Base-by-base conservation (phyloP, 2,888 invertebrate species). In the Aleiodes testaceus region DNA sequence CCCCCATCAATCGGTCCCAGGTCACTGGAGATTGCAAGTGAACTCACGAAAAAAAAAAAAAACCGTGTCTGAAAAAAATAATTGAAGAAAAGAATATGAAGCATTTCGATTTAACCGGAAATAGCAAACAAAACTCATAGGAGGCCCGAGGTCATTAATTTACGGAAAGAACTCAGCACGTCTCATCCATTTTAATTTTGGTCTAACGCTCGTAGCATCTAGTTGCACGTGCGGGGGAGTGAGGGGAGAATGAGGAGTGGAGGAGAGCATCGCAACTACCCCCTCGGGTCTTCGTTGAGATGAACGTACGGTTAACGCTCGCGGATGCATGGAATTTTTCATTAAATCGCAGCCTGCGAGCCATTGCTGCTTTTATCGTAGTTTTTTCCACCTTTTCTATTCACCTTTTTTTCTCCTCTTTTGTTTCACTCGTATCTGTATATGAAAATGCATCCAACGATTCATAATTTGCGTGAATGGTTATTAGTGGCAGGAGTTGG, bases 301-400 rank as follows among this genome's bases (percentile, higher is more conserved):
- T 72, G 67, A 72, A 72, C 72, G 72, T 67, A 72, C 72, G 72
- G 72, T 72, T 72, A 72, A 72, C 72, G 67, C 72, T 72, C 64
- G 72, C 47, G 72, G 72, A 72, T 72, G 72, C 72, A 72, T 72
- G 67, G 72, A 72, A 72, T 72, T 72, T 72, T 72, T 72, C 72
- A 72, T 72, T 72, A 72, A 72, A 72, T 72, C 72, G 72, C 67
- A 63, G 72, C 66, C 42, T 59, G 42, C 61, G 42, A 64, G 63
- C 71, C 67, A 72, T 67, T 69, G 64, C 69, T 26, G 52, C 61
- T 45, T 71, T 71, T 71, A 71, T 66, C 52, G 52, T 67, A 63
- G 66, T 55, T 49, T 49, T 55, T 18, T 42, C 16, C 64, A 47
- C 47, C 30, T 20, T n/a, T 22, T 50, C 16, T 52, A n/a, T n/a